Base-by-base conservation (phyloP, 2,888 invertebrate species). In the Tinea pellionella region DNA sequence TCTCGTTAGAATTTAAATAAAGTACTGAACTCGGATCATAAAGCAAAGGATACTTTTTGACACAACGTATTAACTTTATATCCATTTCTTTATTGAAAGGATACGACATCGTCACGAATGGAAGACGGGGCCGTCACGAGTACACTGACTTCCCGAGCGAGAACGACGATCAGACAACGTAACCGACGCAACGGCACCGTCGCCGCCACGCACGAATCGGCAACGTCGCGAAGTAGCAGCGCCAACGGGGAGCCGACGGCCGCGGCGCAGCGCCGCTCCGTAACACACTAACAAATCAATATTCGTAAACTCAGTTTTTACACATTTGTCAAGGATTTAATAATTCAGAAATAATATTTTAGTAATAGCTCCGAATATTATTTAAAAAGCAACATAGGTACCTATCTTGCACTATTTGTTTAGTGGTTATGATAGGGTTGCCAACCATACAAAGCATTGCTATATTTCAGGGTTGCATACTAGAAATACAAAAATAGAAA, bases 21-120 rank as follows among this genome's bases (percentile, higher is more conserved):
- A 81, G 80, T 0, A 74, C 66, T 30, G 82, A 75, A n/a, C 71
- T 72, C 0, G 73, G 66, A 61, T 85, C 75, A 66, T 84, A 85
- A 0, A 85, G 60, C 0, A 80, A 69, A 0, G 75, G 68, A 58
- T 80, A 77, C 2, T 80, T 77, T 64, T 74, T 77, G 0, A 85
- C 85, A 9, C 77, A 53, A 58, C 71, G 69, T 2, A 85, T 65
- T 2, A 85, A 64, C 67, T 77, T 79, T 7, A 79, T 58, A 61
- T 85, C 84, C 2, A 79, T 64, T 30, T 61, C 65, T 59, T 75
- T 78, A 65, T 77, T 78, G 65, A 83, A 84, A 61, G 84, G 78
- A 81, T 83, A 83, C 64, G 30, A 9, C 43, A 59, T 19, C 43
- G 59, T 59, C 15, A 37, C 59, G 59, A 24, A 16, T 37, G 24